Conservation (phyloP, 1,140 invertebrate genomes). For the Lethrus apterus region DNA sequence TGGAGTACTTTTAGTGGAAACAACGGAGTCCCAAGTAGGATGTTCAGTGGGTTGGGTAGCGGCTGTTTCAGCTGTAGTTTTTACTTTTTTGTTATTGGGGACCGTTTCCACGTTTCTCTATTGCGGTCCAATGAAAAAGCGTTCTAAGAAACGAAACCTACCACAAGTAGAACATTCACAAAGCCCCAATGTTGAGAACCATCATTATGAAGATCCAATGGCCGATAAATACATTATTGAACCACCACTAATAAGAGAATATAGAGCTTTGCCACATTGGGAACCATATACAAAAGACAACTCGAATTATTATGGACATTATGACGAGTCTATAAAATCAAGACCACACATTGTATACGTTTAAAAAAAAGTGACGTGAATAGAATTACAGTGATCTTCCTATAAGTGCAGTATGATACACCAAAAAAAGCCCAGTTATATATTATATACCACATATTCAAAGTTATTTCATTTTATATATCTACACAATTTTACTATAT, state of each 20-base stretch:
- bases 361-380: constrained; percentile 31
- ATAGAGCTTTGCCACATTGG: constrained; percentile 51
- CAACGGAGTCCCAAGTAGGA: constrained; percentile 51
- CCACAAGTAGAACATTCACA: constrained; percentile 28
- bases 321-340: constrained; percentile 40
- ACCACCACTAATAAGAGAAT: constrained; percentile 48
- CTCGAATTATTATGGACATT: constrained; percentile 8
- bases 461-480: constrained; percentile 5
- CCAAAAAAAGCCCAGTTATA: constrained; percentile 4
- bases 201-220: constrained; percentile 33
- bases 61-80: constrained; percentile 47
- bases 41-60: constrained; percentile 55
- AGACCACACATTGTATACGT: constrained; percentile 58
- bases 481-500: constrained; percentile 12
- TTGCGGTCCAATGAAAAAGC: constrained; percentile 47
- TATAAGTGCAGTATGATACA: constrained; percentile 12
- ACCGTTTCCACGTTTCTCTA: constrained; percentile 49
- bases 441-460: constrained; percentile 7
- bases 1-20: constrained; percentile 44
- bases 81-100: constrained; percentile 49
- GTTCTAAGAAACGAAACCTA: constrained; percentile 47
- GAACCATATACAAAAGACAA: constrained; percentile 38
- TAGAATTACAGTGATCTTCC: constrained; percentile 4
- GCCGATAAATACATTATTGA: constrained; percentile 51
- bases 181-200: constrained; percentile 18